Conservation (phyloP, 2,888 invertebrate species). For the Germaria angustata region DNA sequence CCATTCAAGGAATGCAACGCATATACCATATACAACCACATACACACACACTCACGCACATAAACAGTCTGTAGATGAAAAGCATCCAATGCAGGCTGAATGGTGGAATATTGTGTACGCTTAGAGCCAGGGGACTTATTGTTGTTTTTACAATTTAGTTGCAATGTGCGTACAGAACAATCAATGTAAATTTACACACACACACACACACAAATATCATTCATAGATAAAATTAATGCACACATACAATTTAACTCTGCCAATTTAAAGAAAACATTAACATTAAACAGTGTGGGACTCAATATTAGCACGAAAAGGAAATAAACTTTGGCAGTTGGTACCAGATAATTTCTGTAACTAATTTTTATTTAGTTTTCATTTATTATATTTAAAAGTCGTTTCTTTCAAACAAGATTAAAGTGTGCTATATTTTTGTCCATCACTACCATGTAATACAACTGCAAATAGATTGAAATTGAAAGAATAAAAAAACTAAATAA, state of each 20-base stretch:
- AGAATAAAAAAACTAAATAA: no score
- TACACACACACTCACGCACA: background rate
- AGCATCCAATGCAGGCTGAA: background rate
- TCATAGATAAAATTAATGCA: background rate
- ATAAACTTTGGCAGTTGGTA: no score
- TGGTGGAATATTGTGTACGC: conserved; percentile 23
- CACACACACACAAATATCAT: background rate
- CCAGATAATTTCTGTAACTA: no score
- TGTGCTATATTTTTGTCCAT: background rate
- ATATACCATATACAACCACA: background rate
- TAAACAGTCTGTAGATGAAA: background rate
- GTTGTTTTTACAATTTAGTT: conserved; percentile 17
- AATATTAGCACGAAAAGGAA: conserved; percentile 12
- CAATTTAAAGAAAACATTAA: background rate
- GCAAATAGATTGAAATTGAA: conserved; percentile 11
- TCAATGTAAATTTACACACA: conserved; percentile 12
- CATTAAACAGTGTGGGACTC: background rate
- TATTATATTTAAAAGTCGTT: no score
- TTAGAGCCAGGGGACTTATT: conserved; percentile 14
- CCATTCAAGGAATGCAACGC: conserved; percentile 42
- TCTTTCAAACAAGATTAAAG: no score
- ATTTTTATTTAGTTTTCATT: no score
- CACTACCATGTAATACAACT: background rate
- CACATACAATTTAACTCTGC: background rate
- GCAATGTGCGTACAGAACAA: conserved; percentile 47